These are phyloP conservation scores for Coregonus suidteri DNA, from an alignment of 2,797 vertebrate genomes.

Conservation along the genomic window DNA sequence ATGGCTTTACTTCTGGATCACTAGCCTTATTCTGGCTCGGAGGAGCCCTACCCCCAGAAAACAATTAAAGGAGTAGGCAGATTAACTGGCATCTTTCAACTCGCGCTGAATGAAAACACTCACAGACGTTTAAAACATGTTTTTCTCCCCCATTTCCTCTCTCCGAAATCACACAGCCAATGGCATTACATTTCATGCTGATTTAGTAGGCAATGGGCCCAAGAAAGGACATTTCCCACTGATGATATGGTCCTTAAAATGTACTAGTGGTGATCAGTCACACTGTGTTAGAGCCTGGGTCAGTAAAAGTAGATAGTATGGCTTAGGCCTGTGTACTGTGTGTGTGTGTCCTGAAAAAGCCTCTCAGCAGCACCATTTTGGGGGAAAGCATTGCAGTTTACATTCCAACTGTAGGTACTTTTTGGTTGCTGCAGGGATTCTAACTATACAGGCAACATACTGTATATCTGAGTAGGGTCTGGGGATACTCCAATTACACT, in stretches of 20 bases:
- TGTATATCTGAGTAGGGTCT: slow-evolving; percentile 59
- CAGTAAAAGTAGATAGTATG: background rate
- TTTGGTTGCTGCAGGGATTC: background rate
- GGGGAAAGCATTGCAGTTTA: background rate
- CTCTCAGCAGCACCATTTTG: background rate
- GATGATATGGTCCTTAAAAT: slow-evolving; percentile 79
- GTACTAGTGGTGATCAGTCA: slow-evolving; percentile 72
- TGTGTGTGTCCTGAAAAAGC: background rate
- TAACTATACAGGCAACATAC: slow-evolving; percentile 12
- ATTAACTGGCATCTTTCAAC: slow-evolving; percentile 82
- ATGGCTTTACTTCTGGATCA: slow-evolving; percentile 90
- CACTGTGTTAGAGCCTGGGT: slow-evolving; percentile 49
- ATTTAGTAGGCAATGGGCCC: slow-evolving; percentile 72
- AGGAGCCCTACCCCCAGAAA: slow-evolving; percentile 73
- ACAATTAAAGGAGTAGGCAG: slow-evolving; percentile 85
- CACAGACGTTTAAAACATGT: slow-evolving; percentile 70
- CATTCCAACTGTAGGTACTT: background rate
- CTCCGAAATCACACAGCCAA: slow-evolving; percentile 65
- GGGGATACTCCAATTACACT: slow-evolving; percentile 59
- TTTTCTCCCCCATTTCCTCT: slow-evolving; percentile 37
- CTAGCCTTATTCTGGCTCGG: slow-evolving; percentile 80
- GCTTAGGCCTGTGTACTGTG: background rate
- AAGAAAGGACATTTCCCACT: slow-evolving; percentile 64
- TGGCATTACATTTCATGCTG: slow-evolving; percentile 86
- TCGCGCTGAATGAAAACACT: slow-evolving; percentile 73